Percentiles rank a stretch among this genome's conserved stretches.
phyloP scores from a whole-genome alignment of 2,797 vertebrate species.

The Sebastes paucispinis region DNA sequence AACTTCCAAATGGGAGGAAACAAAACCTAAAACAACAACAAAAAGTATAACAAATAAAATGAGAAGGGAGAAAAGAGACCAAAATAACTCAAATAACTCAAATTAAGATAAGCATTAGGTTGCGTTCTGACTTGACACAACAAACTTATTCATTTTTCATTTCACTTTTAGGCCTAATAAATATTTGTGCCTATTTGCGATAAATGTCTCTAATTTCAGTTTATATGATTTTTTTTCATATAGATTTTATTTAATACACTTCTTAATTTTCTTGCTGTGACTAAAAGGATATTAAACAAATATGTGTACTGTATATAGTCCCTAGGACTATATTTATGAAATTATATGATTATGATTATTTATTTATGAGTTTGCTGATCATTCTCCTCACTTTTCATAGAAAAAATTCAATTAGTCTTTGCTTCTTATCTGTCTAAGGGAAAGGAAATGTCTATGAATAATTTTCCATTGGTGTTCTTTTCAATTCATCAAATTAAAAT shows the following conservation, averaged over 20 bases:
- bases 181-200: too few species aligned
- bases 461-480: background rate
- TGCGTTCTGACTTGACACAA: too few species aligned
- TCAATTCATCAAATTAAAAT: background rate
- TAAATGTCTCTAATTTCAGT: background rate
- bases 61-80: too few species aligned
- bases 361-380: background rate
- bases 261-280: background rate
- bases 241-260: background rate
- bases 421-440: background rate
- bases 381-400: background rate
- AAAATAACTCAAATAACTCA: too few species aligned
- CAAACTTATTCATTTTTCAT: too few species aligned
- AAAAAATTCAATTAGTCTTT: background rate
- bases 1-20: background rate
- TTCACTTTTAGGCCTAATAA: too few species aligned
- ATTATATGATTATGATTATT: background rate
- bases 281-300: background rate
- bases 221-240: background rate
- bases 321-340: background rate
- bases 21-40: background rate
- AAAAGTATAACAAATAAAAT: too few species aligned
- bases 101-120: too few species aligned
- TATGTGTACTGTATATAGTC: background rate
- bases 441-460: background rate